These are phyloP conservation scores for Uromys caudimaculatus DNA, from an alignment of 2,797 vertebrate species.

Conservation along the genomic window DNA sequence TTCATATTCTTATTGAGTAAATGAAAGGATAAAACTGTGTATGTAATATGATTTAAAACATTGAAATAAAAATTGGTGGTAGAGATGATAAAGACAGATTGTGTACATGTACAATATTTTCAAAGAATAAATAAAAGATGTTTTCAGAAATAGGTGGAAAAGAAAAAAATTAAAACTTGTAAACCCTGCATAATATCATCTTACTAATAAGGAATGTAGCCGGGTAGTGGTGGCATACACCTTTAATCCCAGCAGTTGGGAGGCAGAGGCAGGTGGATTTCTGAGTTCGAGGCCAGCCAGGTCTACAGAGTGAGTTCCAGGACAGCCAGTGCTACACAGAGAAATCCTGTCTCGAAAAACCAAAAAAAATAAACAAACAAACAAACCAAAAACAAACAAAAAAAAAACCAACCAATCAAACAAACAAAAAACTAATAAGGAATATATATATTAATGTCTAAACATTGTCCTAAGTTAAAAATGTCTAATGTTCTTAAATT, in stretches of 20 bases:
- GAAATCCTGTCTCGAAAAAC: no score
- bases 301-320: no score
- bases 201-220: not conserved
- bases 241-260: no score
- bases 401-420: no score
- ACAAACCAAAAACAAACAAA: no score
- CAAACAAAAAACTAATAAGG: no score
- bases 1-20: not conserved
- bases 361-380: no score
- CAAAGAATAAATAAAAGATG: not conserved
- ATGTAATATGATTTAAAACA: not conserved
- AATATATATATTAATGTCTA: conserved; percentile 22
- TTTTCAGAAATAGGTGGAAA: not conserved
- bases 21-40: not conserved
- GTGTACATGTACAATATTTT: not conserved
- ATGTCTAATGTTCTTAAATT: not conserved
- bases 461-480: not conserved
- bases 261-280: no score
- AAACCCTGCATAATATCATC: not conserved
- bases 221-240: no score
- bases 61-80: not conserved
- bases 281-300: no score
- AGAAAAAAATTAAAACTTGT: not conserved
- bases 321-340: no score
- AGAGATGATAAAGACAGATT: not conserved